These are phyloP conservation scores for Drosophila formosana DNA, from an alignment of 2,888 invertebrate species.

Conservation along the genomic window DNA sequence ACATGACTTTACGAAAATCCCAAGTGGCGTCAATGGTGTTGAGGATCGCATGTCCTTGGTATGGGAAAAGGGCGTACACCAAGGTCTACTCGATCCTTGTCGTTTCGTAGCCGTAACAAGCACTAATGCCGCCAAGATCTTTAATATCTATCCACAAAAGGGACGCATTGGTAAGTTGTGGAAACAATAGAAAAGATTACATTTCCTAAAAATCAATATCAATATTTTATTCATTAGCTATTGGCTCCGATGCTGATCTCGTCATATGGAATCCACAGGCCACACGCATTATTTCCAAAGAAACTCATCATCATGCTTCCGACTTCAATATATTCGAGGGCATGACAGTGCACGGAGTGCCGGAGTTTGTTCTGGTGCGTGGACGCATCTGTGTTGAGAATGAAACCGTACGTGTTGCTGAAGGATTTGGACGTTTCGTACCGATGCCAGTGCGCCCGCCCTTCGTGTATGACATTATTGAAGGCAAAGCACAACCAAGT, in stretches of 20 bases:
- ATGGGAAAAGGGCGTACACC: slow-evolving; percentile 97
- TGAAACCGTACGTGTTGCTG: slow-evolving; percentile 93
- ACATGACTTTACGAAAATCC: slow-evolving; percentile 96
- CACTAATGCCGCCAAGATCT: slow-evolving; percentile 97
- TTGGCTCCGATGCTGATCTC: slow-evolving; percentile 98
- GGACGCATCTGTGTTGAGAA: slow-evolving; percentile 97
- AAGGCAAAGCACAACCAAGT: slow-evolving; percentile 69
- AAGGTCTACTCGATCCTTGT: slow-evolving; percentile 95
- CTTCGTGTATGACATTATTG: slow-evolving; percentile 88
- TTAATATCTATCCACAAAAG: slow-evolving; percentile 98
- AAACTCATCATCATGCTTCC: slow-evolving; percentile 95
- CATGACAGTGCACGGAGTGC: slow-evolving; percentile 95
- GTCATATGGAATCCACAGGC: slow-evolving; percentile 97
- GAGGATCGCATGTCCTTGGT: slow-evolving; percentile 98
- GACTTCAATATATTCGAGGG: slow-evolving; percentile 99
- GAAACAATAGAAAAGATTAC: not conserved
- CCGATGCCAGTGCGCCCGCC: slow-evolving; percentile 91
- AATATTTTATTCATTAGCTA: slow-evolving; percentile 81
- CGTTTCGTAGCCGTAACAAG: slow-evolving; percentile 98
- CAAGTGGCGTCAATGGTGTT: slow-evolving; percentile 98
- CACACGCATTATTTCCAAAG: slow-evolving; percentile 94
- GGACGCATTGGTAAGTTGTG: slow-evolving; percentile 90
- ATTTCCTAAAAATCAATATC: not conserved
- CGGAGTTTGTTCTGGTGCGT: slow-evolving; percentile 95
- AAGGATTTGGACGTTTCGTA: slow-evolving; percentile 95